Conservation (phyloP, 2,113 vertebrate species). For the Pterocles burchelli region DNA sequence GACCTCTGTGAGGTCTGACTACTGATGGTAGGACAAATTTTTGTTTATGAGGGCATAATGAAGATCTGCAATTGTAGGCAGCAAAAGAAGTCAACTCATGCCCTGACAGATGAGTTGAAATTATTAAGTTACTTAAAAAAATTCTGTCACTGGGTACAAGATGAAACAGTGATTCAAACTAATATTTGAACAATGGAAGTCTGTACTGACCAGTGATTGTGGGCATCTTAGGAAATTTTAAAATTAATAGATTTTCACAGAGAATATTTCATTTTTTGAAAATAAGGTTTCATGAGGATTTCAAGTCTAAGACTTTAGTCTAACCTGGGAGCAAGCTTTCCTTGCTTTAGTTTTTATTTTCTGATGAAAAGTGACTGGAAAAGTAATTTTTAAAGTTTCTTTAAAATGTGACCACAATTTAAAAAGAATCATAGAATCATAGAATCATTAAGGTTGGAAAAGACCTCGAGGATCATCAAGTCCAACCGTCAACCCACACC, state of each 20-base stretch:
- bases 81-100: not conserved
- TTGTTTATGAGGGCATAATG: not conserved
- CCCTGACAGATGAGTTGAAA: not conserved
- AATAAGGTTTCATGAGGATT: not conserved
- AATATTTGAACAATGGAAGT: not conserved
- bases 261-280: not conserved
- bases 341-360: not conserved
- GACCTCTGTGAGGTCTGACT: not conserved
- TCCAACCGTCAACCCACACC: too few species aligned
- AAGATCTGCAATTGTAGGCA: not conserved
- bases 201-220: not conserved
- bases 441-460: too few species aligned
- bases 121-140: not conserved
- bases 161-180: not conserved
- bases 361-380: not conserved
- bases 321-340: not conserved
- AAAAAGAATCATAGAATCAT: not conserved
- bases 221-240: not conserved
- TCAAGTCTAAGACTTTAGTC: not conserved
- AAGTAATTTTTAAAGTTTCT: not conserved
- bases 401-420: not conserved
- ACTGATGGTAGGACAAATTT: not conserved
- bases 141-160: accelerated
- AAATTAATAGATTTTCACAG: not conserved
- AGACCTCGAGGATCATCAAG: too few species aligned